Base-by-base conservation (phyloP, 2,888 invertebrate species). In the Callinectes sapidus region DNA sequence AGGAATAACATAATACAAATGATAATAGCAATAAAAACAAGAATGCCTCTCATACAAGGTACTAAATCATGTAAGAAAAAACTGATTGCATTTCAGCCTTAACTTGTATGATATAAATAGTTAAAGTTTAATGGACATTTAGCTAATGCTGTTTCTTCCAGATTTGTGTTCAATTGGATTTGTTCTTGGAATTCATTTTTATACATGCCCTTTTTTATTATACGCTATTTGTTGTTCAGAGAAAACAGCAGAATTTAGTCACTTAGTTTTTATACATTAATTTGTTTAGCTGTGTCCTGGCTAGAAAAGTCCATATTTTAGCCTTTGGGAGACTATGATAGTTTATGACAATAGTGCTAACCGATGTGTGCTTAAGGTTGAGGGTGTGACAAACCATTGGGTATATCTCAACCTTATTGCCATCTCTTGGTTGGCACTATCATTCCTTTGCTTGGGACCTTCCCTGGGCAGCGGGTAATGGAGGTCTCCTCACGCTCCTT, bases 401-500 rank as follows among this genome's bases (percentile, higher is more conserved):
- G 55, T 61, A n/a, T 16, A 90, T 55, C 13, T 90, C 86, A 90
- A 35, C 71, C 85, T 90, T 35, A 88, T 16, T 88, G 88, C 54
- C 88, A 54, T 88, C 35, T 86, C n/a, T 61, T 86, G 90, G 86
- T 90, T 85, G 85, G 86, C 90, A 71, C 55, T 81, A 55, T 91
- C 42, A 54, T 88, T 42, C 77, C 66, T 81, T 71, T 48, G 91
- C 91, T 91, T 88, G 39, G 91, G 91, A 88, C 91, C 88, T 77
- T 71, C 91, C 91, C 91, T 81, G 16, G 66, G 88, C 88, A 39
- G 87, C 91, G 54, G 91, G 91, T 39, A 88, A 48, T 81, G 88
- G 88, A 91, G 91, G 88, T 91, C 88, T 88, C 71, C 18, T 81
- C 66, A 66, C 88, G 66, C 87, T 71, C 87, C 48, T 39, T 87